Evolutionary conservation across 2,888 invertebrate species (phyloP).

Genomic region (Tholera decimalis): DNA sequence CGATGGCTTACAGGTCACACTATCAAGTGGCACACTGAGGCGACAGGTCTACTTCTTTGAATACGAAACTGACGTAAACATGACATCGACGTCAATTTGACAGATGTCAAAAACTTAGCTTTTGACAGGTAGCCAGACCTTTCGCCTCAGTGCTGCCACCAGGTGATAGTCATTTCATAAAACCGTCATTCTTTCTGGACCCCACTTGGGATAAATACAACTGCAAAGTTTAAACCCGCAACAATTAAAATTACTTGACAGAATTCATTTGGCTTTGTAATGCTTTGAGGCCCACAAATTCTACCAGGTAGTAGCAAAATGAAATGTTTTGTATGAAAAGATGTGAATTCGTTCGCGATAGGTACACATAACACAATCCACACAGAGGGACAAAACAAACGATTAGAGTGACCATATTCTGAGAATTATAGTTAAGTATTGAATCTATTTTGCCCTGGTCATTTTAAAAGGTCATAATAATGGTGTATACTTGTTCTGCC

Average conservation of each 20-base stretch:
- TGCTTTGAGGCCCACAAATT: slow-evolving; percentile 6
- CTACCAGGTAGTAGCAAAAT: slow-evolving; percentile 51
- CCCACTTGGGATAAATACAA: neutral
- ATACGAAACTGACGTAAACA: no score
- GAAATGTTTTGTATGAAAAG: slow-evolving; percentile 49
- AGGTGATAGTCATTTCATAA: no score
- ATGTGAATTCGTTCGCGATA: slow-evolving; percentile 64
- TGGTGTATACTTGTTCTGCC: slow-evolving; percentile 26
- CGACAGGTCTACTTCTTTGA: no score
- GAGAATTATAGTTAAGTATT: neutral
- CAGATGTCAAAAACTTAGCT: no score
- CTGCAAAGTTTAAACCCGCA: neutral
- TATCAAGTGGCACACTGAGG: no score
- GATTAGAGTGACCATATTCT: slow-evolving; percentile 50
- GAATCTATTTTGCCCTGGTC: slow-evolving; percentile 1
- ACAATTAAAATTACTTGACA: neutral
- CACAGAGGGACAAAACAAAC: slow-evolving; percentile 64
- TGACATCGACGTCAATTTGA: no score
- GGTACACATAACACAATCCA: slow-evolving; percentile 87
- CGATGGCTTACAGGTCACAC: no score
- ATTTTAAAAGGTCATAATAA: slow-evolving; percentile 45
- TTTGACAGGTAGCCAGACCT: no score
- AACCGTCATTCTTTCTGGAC: neutral
- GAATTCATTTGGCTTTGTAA: neutral
- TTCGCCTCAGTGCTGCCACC: no score